Percentiles rank a stretch among this genome's conserved stretches.
These are phyloP conservation scores for Anthoptus insignis DNA, from an alignment of 2,888 invertebrate genomes.

Conservation along the genomic window DNA sequence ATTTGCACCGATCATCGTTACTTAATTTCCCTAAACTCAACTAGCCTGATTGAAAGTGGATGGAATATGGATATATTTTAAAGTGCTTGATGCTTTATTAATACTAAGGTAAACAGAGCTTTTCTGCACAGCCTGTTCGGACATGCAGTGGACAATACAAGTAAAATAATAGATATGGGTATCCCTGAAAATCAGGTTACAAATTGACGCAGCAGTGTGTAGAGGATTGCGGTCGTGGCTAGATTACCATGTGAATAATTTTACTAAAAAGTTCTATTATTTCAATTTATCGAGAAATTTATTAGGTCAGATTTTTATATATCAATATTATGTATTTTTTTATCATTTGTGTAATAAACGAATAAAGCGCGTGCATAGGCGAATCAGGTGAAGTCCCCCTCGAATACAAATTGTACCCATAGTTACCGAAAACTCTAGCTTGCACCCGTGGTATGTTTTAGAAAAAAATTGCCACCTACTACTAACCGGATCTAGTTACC, in stretches of 20 bases:
- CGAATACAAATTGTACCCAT: too few species aligned
- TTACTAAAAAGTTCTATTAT: not conserved
- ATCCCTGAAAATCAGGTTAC: conserved; percentile 29
- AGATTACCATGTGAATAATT: conserved; percentile 20
- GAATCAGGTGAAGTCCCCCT: too few species aligned
- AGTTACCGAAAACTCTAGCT: too few species aligned
- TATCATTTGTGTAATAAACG: too few species aligned
- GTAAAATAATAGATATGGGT: conserved; percentile 17
- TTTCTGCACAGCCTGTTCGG: not conserved
- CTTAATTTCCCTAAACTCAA: not conserved
- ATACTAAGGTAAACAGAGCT: conserved; percentile 12
- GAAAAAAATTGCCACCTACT: too few species aligned
- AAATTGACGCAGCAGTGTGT: conserved; percentile 9
- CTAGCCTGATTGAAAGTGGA: not conserved
- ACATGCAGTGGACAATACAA: conserved; percentile 11
- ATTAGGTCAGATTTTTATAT: too few species aligned
- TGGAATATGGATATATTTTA: not conserved
- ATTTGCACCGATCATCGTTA: too few species aligned
- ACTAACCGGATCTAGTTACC: not conserved
- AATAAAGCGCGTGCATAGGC: too few species aligned
- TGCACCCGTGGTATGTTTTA: too few species aligned
- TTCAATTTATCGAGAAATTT: not conserved
- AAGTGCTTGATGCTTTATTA: not conserved
- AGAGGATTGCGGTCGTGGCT: conserved; percentile 8
- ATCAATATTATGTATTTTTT: too few species aligned